Conservation (phyloP, 2,888 invertebrate genomes). For the Volucella inflata region DNA sequence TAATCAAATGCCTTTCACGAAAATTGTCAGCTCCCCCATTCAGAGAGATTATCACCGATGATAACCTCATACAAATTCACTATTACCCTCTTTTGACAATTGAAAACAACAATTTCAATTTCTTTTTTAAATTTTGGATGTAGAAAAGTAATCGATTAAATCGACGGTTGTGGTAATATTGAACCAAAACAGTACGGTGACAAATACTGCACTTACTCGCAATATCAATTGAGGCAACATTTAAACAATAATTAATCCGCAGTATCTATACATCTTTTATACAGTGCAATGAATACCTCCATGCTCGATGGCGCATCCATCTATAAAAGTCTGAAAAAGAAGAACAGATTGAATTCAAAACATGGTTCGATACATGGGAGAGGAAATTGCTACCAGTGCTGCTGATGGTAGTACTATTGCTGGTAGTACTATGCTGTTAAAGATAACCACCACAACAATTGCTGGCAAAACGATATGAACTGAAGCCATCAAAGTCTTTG, state of each 20-base stretch:
- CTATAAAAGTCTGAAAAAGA: constrained; percentile 38
- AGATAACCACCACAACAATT: constrained; percentile 64
- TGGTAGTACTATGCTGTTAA: neutral
- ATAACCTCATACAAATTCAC: constrained; percentile 24
- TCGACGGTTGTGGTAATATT: constrained; percentile 63
- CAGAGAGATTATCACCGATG: constrained; percentile 49
- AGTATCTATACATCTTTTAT: constrained; percentile 59
- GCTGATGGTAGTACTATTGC: too few relatives aligned
- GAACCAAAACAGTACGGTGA: constrained; percentile 65
- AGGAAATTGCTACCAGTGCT: constrained; percentile 24
- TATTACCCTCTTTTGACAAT: neutral
- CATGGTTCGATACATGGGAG: constrained; percentile 59
- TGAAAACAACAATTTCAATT: constrained; percentile 24
- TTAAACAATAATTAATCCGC: constrained; percentile 65
- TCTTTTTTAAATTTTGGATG: constrained; percentile 52
- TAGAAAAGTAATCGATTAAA: constrained; percentile 72
- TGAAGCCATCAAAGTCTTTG: constrained; percentile 61
- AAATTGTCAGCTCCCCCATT: neutral
- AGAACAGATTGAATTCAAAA: constrained; percentile 63
- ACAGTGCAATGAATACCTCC: constrained; percentile 64
- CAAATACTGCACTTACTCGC: constrained; percentile 69
- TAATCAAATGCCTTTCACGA: neutral
- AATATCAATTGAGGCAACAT: constrained; percentile 63
- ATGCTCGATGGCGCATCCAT: constrained; percentile 70
- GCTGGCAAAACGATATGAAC: constrained; percentile 46